Evolutionary conservation across 2,797 vertebrate species (phyloP), one percentile per base, ranked within the genome.

Genomic region (Masticophis lateralis): DNA sequence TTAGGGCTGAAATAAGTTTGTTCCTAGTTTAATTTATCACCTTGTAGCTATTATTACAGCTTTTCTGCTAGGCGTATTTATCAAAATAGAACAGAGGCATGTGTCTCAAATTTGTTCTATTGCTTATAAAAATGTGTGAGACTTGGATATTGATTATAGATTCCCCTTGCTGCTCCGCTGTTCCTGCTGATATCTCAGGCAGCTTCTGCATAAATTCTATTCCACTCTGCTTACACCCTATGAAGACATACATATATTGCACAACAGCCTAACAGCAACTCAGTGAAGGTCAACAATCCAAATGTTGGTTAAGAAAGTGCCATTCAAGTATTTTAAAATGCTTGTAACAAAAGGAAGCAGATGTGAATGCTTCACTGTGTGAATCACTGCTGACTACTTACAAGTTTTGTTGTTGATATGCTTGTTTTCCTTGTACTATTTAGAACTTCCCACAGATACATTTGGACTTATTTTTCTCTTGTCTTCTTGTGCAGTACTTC

Each of bases 71-170:
- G 91, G 93, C 59, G 12, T 6, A 1, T 90, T 90, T 1, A 25
- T 32, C 90, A 56, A 16, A 37, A 90, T 32, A 16, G 3, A 87
- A 0, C n/a, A 43, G 12, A 27, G 7, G 37, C 43, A 28, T 60
- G 53, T 0, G 3, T 1, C 25, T 74, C 0, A 0, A 4, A 1
- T 66, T 47, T 0, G 2, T 66, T 2, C 89, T 55, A 57, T 2
- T 0, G 56, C 0, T n/a, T 37, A 27, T 1, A 1, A 11, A 91
- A 89, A 86, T 66, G 27, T 13, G 1, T 92, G 92, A 92, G 89
- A 0, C 0, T 16, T 37, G 63, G 90, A 43, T 53, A 9, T 43
- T 20, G 12, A 51, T 10, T 16, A 0, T 0, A 60, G 89, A 59
- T 57, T 90, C 16, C 47, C 13, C 53, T 53, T n/a, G 1, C 79